Percentiles rank a stretch among this genome's conserved stretches.
Evolutionary conservation across 2,888 invertebrate genomes (phyloP).

Genomic region (Folsomia candida): DNA sequence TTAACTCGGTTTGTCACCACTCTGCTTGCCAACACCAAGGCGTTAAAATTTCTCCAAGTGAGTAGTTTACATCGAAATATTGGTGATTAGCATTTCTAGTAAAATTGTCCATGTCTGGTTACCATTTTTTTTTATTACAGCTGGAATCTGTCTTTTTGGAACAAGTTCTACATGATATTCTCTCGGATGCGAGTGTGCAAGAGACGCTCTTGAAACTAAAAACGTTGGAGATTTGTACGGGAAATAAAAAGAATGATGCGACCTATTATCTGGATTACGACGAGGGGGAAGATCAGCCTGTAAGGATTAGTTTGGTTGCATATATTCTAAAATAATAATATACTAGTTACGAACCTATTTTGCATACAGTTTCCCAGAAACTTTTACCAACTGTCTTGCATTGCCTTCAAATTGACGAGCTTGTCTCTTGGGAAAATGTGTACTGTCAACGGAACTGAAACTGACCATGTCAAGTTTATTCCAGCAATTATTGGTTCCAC

Average conservation of each 20-base stretch:
- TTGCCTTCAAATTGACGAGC: conserved; percentile 25
- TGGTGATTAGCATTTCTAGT: not conserved
- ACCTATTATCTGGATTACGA: conserved; percentile 22
- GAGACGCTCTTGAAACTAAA: conserved; percentile 16
- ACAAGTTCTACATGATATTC: conserved; percentile 22
- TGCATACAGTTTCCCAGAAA: conserved; percentile 28
- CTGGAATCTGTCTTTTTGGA: conserved; percentile 19
- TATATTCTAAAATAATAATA: conserved; percentile 5
- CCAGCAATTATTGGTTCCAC: conserved; percentile 27
- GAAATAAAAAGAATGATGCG: not conserved
- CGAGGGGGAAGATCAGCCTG: conserved; percentile 19
- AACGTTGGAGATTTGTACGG: conserved; percentile 13
- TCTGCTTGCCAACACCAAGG: conserved; percentile 7
- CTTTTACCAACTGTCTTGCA: conserved; percentile 31
- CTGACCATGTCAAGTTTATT: conserved; percentile 28
- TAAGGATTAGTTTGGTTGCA: not conserved
- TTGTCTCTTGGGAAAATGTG: conserved; percentile 27
- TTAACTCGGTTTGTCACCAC: conserved; percentile 11
- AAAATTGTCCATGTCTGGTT: conserved; percentile 3
- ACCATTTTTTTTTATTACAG: not conserved
- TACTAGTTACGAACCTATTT: not conserved
- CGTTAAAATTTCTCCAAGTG: not conserved
- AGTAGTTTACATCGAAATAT: no score
- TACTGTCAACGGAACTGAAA: conserved; percentile 15
- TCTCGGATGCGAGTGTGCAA: conserved; percentile 19